Evolutionary conservation across 2,888 invertebrate species (phyloP).

Genomic region (Proisotoma minuta): DNA sequence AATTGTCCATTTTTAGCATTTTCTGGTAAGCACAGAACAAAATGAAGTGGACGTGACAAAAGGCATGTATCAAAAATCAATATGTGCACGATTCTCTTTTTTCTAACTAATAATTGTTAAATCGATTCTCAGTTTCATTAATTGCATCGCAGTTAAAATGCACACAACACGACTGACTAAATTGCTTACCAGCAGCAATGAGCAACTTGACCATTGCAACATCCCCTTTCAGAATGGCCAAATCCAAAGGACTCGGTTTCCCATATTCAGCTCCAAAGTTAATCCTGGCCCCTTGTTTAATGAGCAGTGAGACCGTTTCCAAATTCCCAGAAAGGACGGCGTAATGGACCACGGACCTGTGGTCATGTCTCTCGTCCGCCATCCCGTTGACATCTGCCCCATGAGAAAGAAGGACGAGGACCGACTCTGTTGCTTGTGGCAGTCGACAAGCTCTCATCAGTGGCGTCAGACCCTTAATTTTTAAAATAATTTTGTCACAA

Average conservation of each 20-base stretch:
- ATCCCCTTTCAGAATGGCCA: constrained; percentile 78
- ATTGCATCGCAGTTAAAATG: too few relatives aligned
- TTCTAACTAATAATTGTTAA: too few relatives aligned
- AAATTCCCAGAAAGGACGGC: constrained; percentile 72
- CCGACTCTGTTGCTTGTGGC: constrained; percentile 65
- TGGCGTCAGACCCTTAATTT: constrained; percentile 83
- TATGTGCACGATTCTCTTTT: too few relatives aligned
- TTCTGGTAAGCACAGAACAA: too few relatives aligned
- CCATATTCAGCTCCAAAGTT: constrained; percentile 60
- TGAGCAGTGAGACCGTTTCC: constrained; percentile 67
- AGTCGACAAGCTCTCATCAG: constrained; percentile 84
- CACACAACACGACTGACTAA: background rate
- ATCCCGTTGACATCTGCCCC: constrained; percentile 83
- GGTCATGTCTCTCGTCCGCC: constrained; percentile 80
- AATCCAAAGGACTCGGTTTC: constrained; percentile 75
- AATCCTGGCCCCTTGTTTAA: constrained; percentile 75
- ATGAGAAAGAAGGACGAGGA: constrained; percentile 67
- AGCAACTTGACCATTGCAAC: constrained; percentile 66
- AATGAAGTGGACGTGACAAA: too few relatives aligned
- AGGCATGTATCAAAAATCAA: too few relatives aligned
- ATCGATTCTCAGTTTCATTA: too few relatives aligned
- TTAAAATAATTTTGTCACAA: too few relatives aligned
- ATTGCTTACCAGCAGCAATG: constrained; percentile 61
- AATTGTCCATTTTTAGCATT: too few relatives aligned
- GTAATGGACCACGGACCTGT: constrained; percentile 80